A percentile compares a stretch with the other conserved stretches of the same genome.
Conservation (phyloP, 2,888 invertebrate species). For the Tethea ocularis region DNA sequence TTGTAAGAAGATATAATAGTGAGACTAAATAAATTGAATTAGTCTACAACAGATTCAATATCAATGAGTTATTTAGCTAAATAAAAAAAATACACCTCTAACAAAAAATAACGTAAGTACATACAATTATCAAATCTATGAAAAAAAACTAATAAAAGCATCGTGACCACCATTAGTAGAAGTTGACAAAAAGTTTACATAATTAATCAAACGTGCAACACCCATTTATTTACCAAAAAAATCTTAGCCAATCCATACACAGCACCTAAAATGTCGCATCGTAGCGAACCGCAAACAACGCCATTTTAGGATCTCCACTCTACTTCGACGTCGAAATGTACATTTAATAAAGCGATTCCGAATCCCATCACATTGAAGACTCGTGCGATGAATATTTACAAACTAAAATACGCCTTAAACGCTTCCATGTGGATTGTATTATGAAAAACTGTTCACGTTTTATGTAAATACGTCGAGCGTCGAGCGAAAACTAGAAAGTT, state of each 20-base stretch:
- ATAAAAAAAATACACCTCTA: not conserved
- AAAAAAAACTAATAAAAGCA: conserved; percentile 2
- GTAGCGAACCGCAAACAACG: conserved; percentile 26
- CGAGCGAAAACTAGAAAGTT: conserved; percentile 84
- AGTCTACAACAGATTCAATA: no score
- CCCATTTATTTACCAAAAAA: conserved; percentile 17
- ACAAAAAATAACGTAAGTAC: not conserved
- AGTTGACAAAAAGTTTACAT: not conserved
- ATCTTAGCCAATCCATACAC: conserved; percentile 15
- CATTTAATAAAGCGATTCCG: conserved; percentile 69
- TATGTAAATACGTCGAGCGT: conserved; percentile 76
- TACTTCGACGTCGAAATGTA: conserved; percentile 47
- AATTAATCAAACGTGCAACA: conserved; percentile 3
- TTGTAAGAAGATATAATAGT: no score
- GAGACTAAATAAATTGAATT: no score
- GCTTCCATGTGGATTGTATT: conserved; percentile 77
- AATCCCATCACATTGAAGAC: conserved; percentile 60
- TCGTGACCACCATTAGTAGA: not conserved
- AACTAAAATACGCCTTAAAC: conserved; percentile 63
- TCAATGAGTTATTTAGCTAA: no score
- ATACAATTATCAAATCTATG: not conserved
- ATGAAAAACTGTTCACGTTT: conserved; percentile 83
- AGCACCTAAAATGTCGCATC: conserved; percentile 35
- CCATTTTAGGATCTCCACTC: conserved; percentile 38
- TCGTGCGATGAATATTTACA: conserved; percentile 74